Evolutionary conservation across 2,797 vertebrate genomes (phyloP).

Genomic region (Rhinophrynus dorsalis): DNA sequence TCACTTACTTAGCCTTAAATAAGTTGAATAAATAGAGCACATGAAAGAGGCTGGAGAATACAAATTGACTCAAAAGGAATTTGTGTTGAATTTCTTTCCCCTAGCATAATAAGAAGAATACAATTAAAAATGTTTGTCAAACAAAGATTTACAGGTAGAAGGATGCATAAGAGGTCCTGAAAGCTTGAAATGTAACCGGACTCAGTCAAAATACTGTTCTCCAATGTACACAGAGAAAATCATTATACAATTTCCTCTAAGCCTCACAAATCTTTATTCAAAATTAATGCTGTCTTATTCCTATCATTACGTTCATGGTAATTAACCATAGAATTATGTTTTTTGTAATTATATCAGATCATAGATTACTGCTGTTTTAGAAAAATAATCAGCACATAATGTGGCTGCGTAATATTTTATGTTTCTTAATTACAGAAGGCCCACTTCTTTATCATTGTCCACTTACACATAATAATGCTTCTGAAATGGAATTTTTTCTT

Average conservation of each 20-base stretch:
- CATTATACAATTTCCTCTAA: slow-evolving; percentile 10
- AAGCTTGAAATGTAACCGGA: too few species aligned
- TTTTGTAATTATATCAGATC: slow-evolving; percentile 41
- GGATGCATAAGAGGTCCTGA: too few species aligned
- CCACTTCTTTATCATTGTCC: slow-evolving; percentile 47
- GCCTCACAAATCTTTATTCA: slow-evolving; percentile 15
- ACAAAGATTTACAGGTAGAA: neutral
- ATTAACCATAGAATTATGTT: slow-evolving; percentile 39
- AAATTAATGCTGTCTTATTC: slow-evolving; percentile 30
- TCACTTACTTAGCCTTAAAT: neutral
- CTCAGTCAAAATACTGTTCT: too few species aligned
- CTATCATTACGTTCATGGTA: slow-evolving; percentile 36
- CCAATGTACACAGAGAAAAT: too few species aligned
- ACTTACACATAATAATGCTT: slow-evolving; percentile 43
- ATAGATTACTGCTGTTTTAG: slow-evolving; percentile 38
- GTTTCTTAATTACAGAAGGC: slow-evolving; percentile 41
- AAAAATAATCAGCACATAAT: slow-evolving; percentile 31
- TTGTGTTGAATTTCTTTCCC: neutral
- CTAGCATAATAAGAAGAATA: neutral
- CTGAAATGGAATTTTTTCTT: slow-evolving; percentile 43
- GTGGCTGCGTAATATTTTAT: slow-evolving; percentile 39
- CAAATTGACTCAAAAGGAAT: too few species aligned
- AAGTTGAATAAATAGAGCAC: neutral
- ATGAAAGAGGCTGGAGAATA: too few species aligned
- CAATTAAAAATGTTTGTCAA: neutral